Percentiles rank a stretch among this genome's conserved stretches.
Evolutionary conservation across 2,888 invertebrate species (phyloP).

Genomic region (Tipula unca): DNA sequence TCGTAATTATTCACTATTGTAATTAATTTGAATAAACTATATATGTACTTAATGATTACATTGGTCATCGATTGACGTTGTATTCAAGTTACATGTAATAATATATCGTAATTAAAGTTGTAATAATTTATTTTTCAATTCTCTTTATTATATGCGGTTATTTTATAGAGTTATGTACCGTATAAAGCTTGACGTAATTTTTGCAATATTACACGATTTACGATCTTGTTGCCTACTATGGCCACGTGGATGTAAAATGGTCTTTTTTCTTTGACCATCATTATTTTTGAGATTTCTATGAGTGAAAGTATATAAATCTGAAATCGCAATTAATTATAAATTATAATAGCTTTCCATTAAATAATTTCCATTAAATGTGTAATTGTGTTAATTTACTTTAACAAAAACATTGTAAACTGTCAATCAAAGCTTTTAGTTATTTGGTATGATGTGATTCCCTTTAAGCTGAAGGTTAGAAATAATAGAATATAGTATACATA

Average conservation of each 20-base stretch:
- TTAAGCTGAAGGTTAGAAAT: neutral
- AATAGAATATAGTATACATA: neutral
- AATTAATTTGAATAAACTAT: neutral
- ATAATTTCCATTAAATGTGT: no score
- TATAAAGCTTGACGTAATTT: neutral
- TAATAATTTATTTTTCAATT: neutral
- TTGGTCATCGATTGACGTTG: neutral
- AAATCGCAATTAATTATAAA: neutral
- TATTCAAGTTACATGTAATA: neutral
- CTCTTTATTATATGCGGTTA: neutral
- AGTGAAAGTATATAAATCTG: neutral
- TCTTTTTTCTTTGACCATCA: no score
- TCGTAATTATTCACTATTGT: neutral
- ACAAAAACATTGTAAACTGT: neutral
- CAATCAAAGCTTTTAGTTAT: neutral
- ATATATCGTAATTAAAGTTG: neutral
- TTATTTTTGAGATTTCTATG: no score
- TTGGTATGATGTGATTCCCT: neutral
- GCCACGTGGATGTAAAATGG: no score
- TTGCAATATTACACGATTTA: neutral
- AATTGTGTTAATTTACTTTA: neutral
- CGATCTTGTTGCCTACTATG: no score
- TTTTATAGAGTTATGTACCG: neutral
- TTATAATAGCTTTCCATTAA: neutral
- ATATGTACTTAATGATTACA: neutral